Conservation (phyloP, 2,888 invertebrate genomes). For the Linyphia triangularis region DNA sequence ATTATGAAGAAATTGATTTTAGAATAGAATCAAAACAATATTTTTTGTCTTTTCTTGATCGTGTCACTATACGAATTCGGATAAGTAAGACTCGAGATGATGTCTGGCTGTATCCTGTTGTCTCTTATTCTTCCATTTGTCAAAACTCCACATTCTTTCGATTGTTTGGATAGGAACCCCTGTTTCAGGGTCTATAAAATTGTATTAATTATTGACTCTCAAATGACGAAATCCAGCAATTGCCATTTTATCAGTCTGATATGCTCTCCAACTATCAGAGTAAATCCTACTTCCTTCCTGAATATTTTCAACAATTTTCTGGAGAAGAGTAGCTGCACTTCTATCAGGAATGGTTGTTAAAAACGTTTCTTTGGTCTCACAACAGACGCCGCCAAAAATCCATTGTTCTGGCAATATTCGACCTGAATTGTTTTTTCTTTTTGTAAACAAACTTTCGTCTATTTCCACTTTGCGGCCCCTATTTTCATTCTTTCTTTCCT, state of each 20-base stretch:
- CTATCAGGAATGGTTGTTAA: neutral
- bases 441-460: slow-evolving; percentile 13
- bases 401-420: neutral
- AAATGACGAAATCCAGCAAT: neutral
- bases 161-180: neutral
- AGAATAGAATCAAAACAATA: no score
- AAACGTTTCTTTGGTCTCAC: slow-evolving; percentile 3
- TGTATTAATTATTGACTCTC: neutral
- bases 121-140: neutral
- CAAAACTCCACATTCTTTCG: neutral
- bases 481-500: neutral
- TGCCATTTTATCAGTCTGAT: neutral
- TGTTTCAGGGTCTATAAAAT: neutral
- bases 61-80: neutral
- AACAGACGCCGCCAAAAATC: neutral
- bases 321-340: neutral
- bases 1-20: no score
- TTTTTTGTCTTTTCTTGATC: no score
- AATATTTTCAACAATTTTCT: neutral
- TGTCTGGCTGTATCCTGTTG: no score
- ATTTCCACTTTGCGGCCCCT: slow-evolving; percentile 2
- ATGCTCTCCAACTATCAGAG: slow-evolving; percentile 2
- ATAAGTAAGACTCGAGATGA: neutral
- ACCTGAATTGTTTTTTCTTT: neutral
- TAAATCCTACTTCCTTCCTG: neutral